Base-by-base conservation (phyloP, 2,797 vertebrate species). In the Dendrocincla tyrannina region DNA sequence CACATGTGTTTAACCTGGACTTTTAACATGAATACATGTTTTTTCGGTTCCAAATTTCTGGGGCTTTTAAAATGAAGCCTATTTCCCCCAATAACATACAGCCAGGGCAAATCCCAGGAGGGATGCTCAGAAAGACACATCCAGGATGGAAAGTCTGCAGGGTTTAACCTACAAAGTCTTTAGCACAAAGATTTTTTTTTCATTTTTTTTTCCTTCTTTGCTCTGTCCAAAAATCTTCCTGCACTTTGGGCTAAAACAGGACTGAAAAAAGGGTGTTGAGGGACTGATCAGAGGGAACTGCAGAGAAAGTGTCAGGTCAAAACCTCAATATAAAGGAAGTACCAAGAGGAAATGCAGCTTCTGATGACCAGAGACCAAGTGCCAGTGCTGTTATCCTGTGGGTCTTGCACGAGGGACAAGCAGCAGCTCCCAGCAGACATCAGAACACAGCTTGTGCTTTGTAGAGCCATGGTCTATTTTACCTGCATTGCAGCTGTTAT, bases 11-110 rank as follows among this genome's bases (percentile, higher is more conserved):
- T 20, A 53, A 32, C 18, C 30, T 32, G 30, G 52, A 32, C 30
- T 53, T 53, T 53, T 32, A 53, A 53, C 52, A 32, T 9, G 11
- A 53, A 32, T 32, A 5, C 18, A 53, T 53, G 50, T 32, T 19
- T 32, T 53, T 53, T 53, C 32, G 17, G 7, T 53, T 53, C 52
- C 52, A 11, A 32, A 32, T 32, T 19, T 53, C 52, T 32, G 12
- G 52, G 7, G 37, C 70, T 86, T 66, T 59, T 77, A 55, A 64
- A 96, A 96, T 88, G 84, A 92, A 89, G 82, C 83, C 12, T 25
- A 33, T 46, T 64, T 64, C 23, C 32, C 56, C 42, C 63, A 25
- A 13, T n/a, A 64, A 64, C 32, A 64, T 17, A 17, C 15, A 46
- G 32, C 23, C 63, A 66, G 32, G 42, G 16, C 17, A 46, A 46